Conservation (phyloP, 2,797 vertebrate species). For the Menidia menidia region DNA sequence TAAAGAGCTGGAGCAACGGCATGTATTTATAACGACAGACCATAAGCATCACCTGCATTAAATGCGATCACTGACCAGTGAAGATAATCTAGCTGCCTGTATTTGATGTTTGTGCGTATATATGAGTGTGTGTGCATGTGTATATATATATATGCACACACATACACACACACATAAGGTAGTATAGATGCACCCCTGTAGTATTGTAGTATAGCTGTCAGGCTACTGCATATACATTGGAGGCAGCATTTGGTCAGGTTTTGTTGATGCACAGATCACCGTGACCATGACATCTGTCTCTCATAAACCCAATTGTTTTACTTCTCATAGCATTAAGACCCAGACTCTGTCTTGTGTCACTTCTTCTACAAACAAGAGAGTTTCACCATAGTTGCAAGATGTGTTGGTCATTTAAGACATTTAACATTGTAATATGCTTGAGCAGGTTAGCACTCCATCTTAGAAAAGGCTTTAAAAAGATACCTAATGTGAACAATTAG, state of each 20-base stretch:
- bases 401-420: constrained; percentile 19
- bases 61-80: not conserved
- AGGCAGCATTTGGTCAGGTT: constrained; percentile 36
- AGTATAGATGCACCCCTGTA: constrained; percentile 17
- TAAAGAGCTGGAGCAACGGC: constrained; percentile 18
- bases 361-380: constrained; percentile 17
- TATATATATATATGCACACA: not conserved
- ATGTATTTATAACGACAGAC: not conserved
- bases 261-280: constrained; percentile 34
- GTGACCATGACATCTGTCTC: constrained; percentile 28
- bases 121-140: not conserved
- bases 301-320: constrained; percentile 11
- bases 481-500: not conserved
- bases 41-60: not conserved
- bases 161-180: not conserved
- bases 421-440: constrained; percentile 20
- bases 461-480: constrained; percentile 12
- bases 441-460: constrained; percentile 37
- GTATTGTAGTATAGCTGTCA: constrained; percentile 39
- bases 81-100: too few relatives aligned
- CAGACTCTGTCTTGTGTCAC: constrained; percentile 5
- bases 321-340: constrained; percentile 18
- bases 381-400: constrained; percentile 18
- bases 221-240: constrained; percentile 19
- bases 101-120: not conserved